Evolutionary conservation across 2,888 invertebrate genomes (phyloP), one percentile per base, ranked within the genome.

Genomic region (Tachystola acroxantha): DNA sequence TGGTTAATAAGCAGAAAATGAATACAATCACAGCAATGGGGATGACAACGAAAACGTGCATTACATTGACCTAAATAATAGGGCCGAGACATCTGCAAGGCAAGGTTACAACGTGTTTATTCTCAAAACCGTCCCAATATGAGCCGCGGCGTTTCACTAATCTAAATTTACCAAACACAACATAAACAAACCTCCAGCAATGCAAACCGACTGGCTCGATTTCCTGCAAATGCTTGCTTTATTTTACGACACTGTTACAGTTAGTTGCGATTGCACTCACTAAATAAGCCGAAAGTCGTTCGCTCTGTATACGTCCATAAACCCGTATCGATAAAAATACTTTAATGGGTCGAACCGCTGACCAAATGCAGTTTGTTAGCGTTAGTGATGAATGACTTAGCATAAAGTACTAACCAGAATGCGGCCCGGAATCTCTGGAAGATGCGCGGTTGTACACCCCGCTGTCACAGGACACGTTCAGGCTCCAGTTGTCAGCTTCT

Each of bases 391-490:
- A 44, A 53, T 44, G 40, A 43, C 34, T 42, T 32, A 1, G 9
- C 9, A 22, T 40, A 39, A 39, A 42, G 43, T 55, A 70, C 79
- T 77, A 43, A 87, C 88, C 86, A 45, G 88, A 88, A 59, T 88
- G 86, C 13, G 88, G 88, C 40, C 88, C 88, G 35, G 88, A 88
- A 51, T 88, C 88, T 43, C 88, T 75, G 36, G 88, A 88, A 12
- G 87, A 87, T 14, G 87, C 90, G 13, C 90, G 88, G 57, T 90
- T 90, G 64, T 90, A 89, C 46, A 88, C 88, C 40, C 89, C 89
- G 59, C 88, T 89, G 57, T 90, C 89, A 44, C 88, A 88, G 40
- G 89, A 89, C 46, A 88, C 85, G 64, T 88, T 88, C 47, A 87
- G 62, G 43, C 87, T 85, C 87, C 87, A 88, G 56, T 79, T 84